Evolutionary conservation across 2,888 invertebrate genomes (phyloP).

Genomic region (Argynnis bischoffii): DNA sequence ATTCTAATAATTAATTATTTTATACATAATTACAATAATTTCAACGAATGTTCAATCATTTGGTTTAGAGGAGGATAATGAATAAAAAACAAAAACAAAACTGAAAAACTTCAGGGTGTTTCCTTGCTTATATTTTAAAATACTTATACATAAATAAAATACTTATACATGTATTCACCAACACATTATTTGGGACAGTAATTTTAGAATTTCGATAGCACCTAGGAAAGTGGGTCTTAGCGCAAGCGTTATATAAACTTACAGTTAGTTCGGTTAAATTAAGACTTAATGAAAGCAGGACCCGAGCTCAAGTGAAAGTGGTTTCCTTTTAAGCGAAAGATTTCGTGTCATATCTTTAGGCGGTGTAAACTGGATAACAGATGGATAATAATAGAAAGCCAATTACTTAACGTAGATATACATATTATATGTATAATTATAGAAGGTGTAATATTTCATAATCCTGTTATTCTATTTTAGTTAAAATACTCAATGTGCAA

Average conservation of each 20-base stretch:
- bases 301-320: conserved; percentile 43
- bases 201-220: not conserved
- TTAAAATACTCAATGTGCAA: too few species aligned
- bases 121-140: too few species aligned
- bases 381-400: conserved; percentile 21
- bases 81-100: too few species aligned
- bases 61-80: too few species aligned
- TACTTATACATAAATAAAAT: too few species aligned
- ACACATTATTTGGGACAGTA: too few species aligned
- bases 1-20: not conserved
- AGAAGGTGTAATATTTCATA: too few species aligned
- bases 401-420: not conserved
- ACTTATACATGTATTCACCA: too few species aligned
- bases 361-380: conserved; percentile 28
- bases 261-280: conserved; percentile 10
- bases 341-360: conserved; percentile 40
- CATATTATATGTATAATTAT: not conserved
- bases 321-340: conserved; percentile 43
- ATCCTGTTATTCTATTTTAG: too few species aligned
- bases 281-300: conserved; percentile 24
- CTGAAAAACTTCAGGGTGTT: too few species aligned
- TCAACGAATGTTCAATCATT: too few species aligned
- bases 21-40: not conserved
- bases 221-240: not conserved
- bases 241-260: conserved; percentile 4